phyloP scores from a whole-genome alignment of 2,113 vertebrate species.

The Chrysochloris asiatica region DNA sequence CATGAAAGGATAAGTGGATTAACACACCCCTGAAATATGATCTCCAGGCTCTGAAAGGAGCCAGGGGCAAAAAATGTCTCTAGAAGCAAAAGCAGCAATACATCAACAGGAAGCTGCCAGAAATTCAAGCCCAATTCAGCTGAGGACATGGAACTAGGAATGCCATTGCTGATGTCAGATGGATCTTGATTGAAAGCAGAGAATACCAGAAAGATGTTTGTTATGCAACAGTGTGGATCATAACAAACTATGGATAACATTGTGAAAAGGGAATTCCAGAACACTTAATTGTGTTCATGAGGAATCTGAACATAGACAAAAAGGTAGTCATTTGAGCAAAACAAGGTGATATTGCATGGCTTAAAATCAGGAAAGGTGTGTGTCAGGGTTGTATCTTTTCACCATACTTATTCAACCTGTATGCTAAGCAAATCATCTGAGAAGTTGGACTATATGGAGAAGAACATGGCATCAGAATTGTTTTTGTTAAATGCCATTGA shows the following conservation, averaged over 20 bases:
- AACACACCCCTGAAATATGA: not conserved
- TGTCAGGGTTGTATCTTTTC: not conserved
- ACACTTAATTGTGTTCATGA: not conserved
- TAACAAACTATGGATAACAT: not conserved
- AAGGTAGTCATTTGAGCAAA: not conserved
- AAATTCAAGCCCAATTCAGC: not conserved
- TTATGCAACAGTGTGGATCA: not conserved
- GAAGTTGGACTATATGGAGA: not conserved
- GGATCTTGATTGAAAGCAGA: not conserved
- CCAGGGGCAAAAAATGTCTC: not conserved
- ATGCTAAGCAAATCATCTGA: not conserved
- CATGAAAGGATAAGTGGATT: not conserved
- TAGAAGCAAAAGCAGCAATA: not conserved
- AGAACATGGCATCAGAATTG: not conserved
- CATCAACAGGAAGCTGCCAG: not conserved
- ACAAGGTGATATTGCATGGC: too few relatives aligned
- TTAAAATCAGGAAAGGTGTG: not conserved
- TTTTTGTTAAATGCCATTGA: too few relatives aligned
- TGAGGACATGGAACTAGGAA: not conserved
- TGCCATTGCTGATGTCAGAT: not conserved
- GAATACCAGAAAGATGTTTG: not conserved
- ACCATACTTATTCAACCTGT: not conserved
- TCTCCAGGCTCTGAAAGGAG: not conserved
- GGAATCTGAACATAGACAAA: not conserved
- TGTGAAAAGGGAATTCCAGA: not conserved